A percentile compares a stretch with the other conserved stretches of the same genome.
phyloP scores from a whole-genome alignment of 2,113 vertebrate species.

The Columba janthina region DNA sequence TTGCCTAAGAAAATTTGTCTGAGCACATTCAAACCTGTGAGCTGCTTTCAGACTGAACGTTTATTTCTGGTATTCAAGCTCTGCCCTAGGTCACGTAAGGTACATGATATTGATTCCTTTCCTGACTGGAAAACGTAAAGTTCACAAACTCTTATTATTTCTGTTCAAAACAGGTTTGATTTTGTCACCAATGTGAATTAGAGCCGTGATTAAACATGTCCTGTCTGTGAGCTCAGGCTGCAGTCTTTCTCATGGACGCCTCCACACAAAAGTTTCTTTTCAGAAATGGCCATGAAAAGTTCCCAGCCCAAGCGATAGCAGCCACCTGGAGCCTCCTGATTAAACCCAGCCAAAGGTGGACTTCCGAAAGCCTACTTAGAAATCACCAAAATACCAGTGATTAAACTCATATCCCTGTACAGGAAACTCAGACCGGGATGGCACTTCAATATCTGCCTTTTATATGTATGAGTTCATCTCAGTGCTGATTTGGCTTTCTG shows the following conservation, averaged over 20 bases:
- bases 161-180: not conserved
- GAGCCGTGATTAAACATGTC: not conserved
- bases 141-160: not conserved
- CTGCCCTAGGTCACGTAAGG: not conserved
- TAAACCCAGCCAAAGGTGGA: not conserved
- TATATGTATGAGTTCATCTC: not conserved
- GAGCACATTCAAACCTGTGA: not conserved
- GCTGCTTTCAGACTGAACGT: not conserved
- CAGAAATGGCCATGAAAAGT: not conserved
- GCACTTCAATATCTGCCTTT: not conserved
- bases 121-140: not conserved
- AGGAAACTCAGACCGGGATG: not conserved
- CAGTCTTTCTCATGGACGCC: rapidly evolving
- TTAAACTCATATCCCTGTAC: not conserved
- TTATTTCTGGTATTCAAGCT: not conserved
- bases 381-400: not conserved
- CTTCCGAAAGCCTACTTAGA: not conserved
- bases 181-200: not conserved
- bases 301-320: not conserved
- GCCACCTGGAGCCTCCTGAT: not conserved
- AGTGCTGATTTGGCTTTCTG: not conserved
- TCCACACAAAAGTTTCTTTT: not conserved
- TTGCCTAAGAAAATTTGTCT: not conserved
- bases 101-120: not conserved
- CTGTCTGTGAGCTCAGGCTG: not conserved